phyloP scores from a whole-genome alignment of 2,888 invertebrate species.

The Microctonus hyperodae region DNA sequence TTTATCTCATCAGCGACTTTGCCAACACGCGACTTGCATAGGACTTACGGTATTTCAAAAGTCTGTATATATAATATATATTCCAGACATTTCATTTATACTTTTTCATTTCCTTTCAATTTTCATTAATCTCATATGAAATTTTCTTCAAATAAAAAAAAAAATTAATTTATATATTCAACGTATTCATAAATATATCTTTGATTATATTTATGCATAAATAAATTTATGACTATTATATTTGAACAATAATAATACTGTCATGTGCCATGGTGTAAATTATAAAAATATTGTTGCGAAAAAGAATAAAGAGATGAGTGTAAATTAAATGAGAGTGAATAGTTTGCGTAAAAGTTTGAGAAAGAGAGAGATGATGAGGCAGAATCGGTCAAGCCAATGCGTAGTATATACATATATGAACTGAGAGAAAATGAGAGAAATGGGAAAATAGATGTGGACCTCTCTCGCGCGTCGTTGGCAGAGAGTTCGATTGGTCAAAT shows the following conservation, averaged over 20 bases:
- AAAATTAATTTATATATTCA: too few species aligned
- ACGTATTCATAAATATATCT: too few species aligned
- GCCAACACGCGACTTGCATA: conserved; percentile 27
- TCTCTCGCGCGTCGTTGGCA: conserved; percentile 38
- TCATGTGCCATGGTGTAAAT: too few species aligned
- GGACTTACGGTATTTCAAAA: not conserved
- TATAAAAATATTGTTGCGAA: conserved; percentile 12
- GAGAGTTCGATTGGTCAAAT: conserved; percentile 62
- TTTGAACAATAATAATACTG: too few species aligned
- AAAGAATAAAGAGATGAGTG: conserved; percentile 20
- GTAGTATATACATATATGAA: conserved; percentile 26
- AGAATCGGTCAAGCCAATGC: conserved; percentile 23
- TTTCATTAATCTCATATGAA: too few species aligned
- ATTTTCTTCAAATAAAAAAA: too few species aligned
- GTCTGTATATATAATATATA: not conserved
- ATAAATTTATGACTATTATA: too few species aligned
- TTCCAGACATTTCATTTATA: too few species aligned
- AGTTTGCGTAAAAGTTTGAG: too few species aligned
- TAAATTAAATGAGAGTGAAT: too few species aligned
- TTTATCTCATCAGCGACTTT: conserved; percentile 37
- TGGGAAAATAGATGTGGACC: conserved; percentile 60
- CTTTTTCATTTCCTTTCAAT: not conserved
- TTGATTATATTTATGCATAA: not conserved
- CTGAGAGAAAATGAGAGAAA: conserved; percentile 59
- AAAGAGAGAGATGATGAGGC: conserved; percentile 29